These are phyloP conservation scores for Labia minor DNA, from an alignment of 2,888 invertebrate genomes.

Conservation along the genomic window DNA sequence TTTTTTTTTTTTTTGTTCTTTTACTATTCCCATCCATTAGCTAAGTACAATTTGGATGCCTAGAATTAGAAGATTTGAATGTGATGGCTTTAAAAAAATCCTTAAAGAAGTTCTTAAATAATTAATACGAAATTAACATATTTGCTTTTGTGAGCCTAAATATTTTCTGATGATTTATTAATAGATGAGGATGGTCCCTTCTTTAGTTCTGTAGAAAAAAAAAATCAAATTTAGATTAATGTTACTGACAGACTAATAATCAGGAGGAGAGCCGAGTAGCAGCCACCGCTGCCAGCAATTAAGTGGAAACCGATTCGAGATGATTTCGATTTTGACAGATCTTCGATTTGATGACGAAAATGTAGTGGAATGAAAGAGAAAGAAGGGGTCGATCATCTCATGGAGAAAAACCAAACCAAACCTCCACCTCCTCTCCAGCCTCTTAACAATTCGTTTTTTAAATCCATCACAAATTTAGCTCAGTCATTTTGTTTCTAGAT, in stretches of 20 bases:
- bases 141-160: not conserved
- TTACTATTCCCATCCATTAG: constrained; percentile 6
- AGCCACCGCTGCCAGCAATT: constrained; percentile 4
- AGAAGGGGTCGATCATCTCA: not conserved
- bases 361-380: not conserved
- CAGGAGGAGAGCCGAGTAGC: not conserved
- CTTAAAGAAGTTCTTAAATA: not conserved
- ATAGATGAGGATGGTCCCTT: not conserved
- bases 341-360: constrained; percentile 8
- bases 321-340: not conserved
- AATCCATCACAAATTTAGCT: constrained; percentile 13
- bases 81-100: not conserved
- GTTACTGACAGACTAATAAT: constrained; percentile 13
- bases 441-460: constrained; percentile 13
- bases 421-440: not conserved
- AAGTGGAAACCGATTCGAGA: constrained; percentile 13
- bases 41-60: not conserved
- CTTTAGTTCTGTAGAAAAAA: not conserved
- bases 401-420: not conserved
- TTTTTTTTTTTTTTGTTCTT: not conserved
- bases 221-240: constrained; percentile 13
- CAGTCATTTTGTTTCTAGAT: constrained; percentile 13
- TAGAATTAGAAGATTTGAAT: not conserved
- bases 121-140: constrained; percentile 6
- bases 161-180: constrained; percentile 6